Conservation (phyloP, 2,888 invertebrate genomes). For the Protophormia terraenovae region DNA sequence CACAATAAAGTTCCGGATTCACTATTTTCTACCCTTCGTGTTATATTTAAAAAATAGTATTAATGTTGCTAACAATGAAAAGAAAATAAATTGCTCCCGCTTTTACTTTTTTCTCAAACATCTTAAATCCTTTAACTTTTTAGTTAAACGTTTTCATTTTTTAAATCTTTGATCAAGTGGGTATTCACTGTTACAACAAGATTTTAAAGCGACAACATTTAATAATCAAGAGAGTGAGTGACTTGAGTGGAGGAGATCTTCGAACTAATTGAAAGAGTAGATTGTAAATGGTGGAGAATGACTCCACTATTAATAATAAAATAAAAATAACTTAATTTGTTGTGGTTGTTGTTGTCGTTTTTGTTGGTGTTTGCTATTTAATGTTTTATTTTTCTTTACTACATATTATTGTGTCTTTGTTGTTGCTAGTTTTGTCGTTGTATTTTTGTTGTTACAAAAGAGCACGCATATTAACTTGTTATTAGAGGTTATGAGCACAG, state of each 20-base stretch:
- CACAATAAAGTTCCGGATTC: too few species aligned
- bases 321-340: constrained; percentile 34
- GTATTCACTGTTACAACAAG: not conserved
- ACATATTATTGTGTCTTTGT: constrained; percentile 2
- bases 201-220: constrained; percentile 11
- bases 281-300: constrained; percentile 31
- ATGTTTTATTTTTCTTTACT: constrained; percentile 11
- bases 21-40: too few species aligned
- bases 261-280: constrained; percentile 42
- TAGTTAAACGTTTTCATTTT: not conserved
- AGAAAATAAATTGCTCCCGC: too few species aligned
- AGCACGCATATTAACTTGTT: constrained; percentile 66
- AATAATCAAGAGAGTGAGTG: constrained; percentile 9
- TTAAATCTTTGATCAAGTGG: constrained; percentile 26
- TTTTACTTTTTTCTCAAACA: not conserved
- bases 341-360: not conserved
- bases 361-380: constrained; percentile 21
- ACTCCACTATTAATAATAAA: constrained; percentile 43
- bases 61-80: too few species aligned
- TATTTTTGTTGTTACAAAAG: constrained; percentile 48
- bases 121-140: not conserved
- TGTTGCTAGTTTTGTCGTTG: constrained; percentile 43
- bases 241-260: constrained; percentile 38
- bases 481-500: constrained; percentile 62
- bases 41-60: too few species aligned